phyloP scores from a whole-genome alignment of 2,113 vertebrate genomes.

The Trogon melanurus region DNA sequence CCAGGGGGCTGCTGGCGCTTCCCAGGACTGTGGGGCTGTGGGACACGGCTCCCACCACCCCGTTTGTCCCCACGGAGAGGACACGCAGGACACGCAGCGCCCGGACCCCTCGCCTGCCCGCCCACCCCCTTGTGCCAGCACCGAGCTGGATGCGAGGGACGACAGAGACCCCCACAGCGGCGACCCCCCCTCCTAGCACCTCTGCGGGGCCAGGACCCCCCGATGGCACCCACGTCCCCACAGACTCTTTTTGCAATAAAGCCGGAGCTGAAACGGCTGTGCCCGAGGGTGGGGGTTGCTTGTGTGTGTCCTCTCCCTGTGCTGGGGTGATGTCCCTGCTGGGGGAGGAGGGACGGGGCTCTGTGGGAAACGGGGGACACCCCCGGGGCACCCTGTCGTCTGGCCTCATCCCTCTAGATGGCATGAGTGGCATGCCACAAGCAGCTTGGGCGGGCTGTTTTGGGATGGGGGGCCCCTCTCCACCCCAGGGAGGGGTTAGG shows the following conservation, averaged over 20 bases:
- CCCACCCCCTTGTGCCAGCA: not conserved
- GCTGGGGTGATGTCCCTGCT: not conserved
- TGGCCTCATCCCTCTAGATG: not conserved
- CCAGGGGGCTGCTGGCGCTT: too few species aligned
- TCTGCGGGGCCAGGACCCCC: not conserved
- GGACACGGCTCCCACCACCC: too few species aligned
- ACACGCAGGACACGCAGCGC: not conserved
- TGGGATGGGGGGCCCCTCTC: too few species aligned
- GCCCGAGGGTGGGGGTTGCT: too few species aligned
- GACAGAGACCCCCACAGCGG: not conserved
- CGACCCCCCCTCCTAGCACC: not conserved
- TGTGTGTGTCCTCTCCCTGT: too few species aligned
- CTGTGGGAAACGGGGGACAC: not conserved
- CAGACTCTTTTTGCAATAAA: too few species aligned
- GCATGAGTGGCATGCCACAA: not conserved
- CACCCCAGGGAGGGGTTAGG: not conserved
- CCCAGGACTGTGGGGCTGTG: too few species aligned
- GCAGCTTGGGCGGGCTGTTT: too few species aligned
- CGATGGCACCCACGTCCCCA: too few species aligned
- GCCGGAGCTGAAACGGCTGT: too few species aligned
- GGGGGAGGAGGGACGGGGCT: not conserved
- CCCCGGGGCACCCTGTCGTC: not conserved
- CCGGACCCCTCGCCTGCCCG: fast-evolving
- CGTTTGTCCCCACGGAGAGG: too few species aligned
- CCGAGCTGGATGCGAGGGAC: fast-evolving